Conservation (phyloP, 2,888 invertebrate genomes). For the Drosophila meridiana region DNA sequence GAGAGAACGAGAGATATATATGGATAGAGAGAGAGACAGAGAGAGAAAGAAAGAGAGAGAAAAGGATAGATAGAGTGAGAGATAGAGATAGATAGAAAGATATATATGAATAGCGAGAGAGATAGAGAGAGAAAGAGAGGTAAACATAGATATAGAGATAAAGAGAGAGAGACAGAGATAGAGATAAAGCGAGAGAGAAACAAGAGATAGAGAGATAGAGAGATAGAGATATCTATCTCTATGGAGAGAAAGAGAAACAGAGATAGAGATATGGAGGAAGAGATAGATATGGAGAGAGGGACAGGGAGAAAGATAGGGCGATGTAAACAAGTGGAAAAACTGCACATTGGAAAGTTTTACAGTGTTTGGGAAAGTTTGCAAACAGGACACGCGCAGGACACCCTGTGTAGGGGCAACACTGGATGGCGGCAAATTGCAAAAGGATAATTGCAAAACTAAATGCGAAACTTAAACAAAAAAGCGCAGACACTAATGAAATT, state of each 20-base stretch:
- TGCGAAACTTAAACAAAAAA: slow-evolving; percentile 76
- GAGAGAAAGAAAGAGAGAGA: too few species aligned
- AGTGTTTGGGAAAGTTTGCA: slow-evolving; percentile 44
- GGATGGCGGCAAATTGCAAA: slow-evolving; percentile 50
- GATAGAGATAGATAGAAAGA: too few species aligned
- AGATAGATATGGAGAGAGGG: slow-evolving; percentile 24
- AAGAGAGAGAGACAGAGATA: slow-evolving; percentile 14
- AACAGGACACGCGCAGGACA: slow-evolving; percentile 25
- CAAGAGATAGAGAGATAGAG: slow-evolving; percentile 10
- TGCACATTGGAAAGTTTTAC: slow-evolving; percentile 53
- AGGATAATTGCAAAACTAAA: slow-evolving; percentile 74
- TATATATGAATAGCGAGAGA: too few species aligned
- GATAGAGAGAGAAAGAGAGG: too few species aligned
- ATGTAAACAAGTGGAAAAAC: slow-evolving; percentile 65
- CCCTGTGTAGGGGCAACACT: neutral
- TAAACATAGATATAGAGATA: too few species aligned
- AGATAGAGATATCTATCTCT: slow-evolving; percentile 24
- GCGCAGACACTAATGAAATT: slow-evolving; percentile 82
- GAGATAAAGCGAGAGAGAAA: slow-evolving; percentile 43
- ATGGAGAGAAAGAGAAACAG: slow-evolving; percentile 26
- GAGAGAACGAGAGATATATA: too few species aligned
- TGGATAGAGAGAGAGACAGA: too few species aligned
- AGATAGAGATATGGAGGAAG: slow-evolving; percentile 34
- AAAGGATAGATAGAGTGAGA: too few species aligned
- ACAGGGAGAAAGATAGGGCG: slow-evolving; percentile 31